A percentile compares a stretch with the other conserved stretches of the same genome.
These are phyloP conservation scores for Centropyge bicolor DNA, from an alignment of 2,797 vertebrate species.

Conservation along the genomic window DNA sequence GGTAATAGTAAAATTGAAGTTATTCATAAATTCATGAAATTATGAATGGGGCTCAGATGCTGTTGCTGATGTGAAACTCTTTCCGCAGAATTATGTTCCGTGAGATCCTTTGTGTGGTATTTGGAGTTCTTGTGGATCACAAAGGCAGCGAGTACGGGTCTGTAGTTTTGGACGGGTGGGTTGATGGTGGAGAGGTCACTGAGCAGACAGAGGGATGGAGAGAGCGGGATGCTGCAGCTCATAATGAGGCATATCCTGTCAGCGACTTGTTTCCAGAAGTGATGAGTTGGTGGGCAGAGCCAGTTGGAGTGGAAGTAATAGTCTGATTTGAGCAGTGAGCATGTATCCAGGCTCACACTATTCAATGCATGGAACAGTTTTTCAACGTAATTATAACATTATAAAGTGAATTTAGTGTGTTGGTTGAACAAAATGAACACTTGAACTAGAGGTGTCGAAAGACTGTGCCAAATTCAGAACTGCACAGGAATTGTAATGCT, in stretches of 20 bases:
- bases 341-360: neutral
- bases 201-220: neutral
- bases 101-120: too few relatives aligned
- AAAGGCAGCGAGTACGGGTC: neutral
- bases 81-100: too few relatives aligned
- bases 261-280: neutral
- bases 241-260: neutral
- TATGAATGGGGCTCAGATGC: too few relatives aligned
- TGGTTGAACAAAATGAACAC: neutral
- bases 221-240: neutral
- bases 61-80: too few relatives aligned
- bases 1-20: too few relatives aligned
- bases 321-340: neutral
- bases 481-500: too few relatives aligned
- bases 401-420: neutral
- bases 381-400: neutral
- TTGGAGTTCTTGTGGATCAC: neutral
- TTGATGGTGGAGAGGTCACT: neutral
- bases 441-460: too few relatives aligned
- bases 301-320: neutral
- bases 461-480: too few relatives aligned
- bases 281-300: constrained; percentile 1
- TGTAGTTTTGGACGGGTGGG: neutral
- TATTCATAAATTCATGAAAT: too few relatives aligned
- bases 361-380: too few relatives aligned